Base-by-base conservation (phyloP, 2,888 invertebrate species). In the Hypomecis atomaria region DNA sequence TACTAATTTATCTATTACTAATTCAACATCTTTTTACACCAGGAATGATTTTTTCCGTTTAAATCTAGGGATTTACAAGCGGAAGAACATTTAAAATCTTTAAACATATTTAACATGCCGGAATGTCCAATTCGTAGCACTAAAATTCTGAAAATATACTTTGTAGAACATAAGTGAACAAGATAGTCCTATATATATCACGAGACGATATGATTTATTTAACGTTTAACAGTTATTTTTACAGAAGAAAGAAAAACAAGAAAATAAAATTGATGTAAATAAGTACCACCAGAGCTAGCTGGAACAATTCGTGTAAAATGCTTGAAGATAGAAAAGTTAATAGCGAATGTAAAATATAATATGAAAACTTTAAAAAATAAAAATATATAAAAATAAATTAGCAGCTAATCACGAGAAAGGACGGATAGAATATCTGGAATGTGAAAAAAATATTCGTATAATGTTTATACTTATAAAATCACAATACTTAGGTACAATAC, bases 181-280 rank as follows among this genome's bases (percentile, higher is more conserved):
- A 57, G 47, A 54, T 58, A 43, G 47, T 62, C 7, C 71, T 70
- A 74, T 8, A 6, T 5, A 8, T 81, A 85, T 84, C 83, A 84
- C 81, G 79, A 78, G 73, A 79, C 86, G 89, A 89, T 89, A 89
- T 89, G 88, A 75, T 84, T 77, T 62, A 77, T 79, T 83, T 78
- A 77, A 70, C 73, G 77, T 73, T 36, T 73, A 70, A 77, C 69
- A 71, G 71, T 69, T 57, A 70, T 62, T 58, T 50, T n/a, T 47
- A 72, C 70, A 74, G 66, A 71, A 67, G 73, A 62, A 75, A 62
- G 73, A 71, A 72, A 69, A 71, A 74, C 59, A 69, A 69, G 69
- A 72, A 70, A 56, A 76, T 73, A 78, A 81, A 77, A 82, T 77
- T 77, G 79, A 78, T 73, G 74, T 74, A 34, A 47, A 81, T 84